phyloP scores from a whole-genome alignment of 37 sponge, comb jelly and placozoan species.

The Halisarca cf. caerulea region DNA sequence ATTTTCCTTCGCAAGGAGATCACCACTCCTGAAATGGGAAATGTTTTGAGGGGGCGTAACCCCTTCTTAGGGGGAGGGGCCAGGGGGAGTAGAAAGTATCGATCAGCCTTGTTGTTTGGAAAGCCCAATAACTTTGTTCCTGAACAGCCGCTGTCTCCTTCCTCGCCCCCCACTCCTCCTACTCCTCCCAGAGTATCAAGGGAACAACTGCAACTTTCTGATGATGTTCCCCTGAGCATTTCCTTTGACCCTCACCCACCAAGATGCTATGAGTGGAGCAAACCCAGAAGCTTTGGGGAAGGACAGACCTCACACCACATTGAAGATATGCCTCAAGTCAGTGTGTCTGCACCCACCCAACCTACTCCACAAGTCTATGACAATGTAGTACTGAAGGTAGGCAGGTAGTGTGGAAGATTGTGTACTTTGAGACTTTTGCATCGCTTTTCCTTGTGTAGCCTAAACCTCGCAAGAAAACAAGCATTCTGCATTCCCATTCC shows the following conservation, averaged over 20 bases:
- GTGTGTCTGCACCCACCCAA: background rate
- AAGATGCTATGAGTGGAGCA: constrained; percentile 18
- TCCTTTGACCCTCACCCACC: constrained; percentile 3
- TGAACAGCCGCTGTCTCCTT: background rate
- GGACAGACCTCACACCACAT: background rate
- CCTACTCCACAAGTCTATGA: background rate
- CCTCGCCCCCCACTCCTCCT: background rate
- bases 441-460: background rate
- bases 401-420: background rate
- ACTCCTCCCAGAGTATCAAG: background rate
- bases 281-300: background rate
- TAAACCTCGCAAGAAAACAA: background rate
- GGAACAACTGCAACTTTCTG: too few species aligned
- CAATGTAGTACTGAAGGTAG: constrained; percentile 6
- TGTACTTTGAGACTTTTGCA: background rate
- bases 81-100: background rate
- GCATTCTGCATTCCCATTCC: background rate
- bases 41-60: background rate
- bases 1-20: background rate
- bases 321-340: background rate
- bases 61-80: background rate
- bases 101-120: background rate
- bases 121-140: too few species aligned
- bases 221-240: too few species aligned
- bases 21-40: constrained; percentile 23